These are phyloP conservation scores for Amblyopsis hoosieri DNA, from an alignment of 2,797 vertebrate species.

Conservation along the genomic window DNA sequence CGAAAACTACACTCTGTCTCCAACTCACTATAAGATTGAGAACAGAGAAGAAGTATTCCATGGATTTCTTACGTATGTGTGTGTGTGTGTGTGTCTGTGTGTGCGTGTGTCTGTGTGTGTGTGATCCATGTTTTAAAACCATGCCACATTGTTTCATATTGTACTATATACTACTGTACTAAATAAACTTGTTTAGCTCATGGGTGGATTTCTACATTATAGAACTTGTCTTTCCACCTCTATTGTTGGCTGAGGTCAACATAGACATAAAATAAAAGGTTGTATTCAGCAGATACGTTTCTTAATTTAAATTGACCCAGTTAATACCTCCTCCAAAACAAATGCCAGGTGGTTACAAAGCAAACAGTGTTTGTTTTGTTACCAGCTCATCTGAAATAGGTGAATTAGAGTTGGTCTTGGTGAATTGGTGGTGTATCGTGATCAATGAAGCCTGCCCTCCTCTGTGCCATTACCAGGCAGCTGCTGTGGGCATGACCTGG, in stretches of 20 bases:
- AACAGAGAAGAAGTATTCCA: not conserved
- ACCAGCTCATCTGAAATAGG: constrained; percentile 21
- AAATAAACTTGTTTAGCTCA: too few species aligned
- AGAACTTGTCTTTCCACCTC: not conserved
- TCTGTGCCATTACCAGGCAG: not conserved
- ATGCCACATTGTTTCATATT: too few species aligned
- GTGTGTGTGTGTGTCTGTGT: not conserved
- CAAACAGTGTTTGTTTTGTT: constrained; percentile 15
- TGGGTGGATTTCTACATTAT: not conserved
- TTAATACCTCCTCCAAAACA: constrained; percentile 32
- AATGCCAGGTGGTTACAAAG: constrained; percentile 30
- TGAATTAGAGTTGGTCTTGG: constrained; percentile 11
- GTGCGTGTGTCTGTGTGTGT: not conserved
- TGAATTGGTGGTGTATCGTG: constrained; percentile 39
- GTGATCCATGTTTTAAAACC: not conserved
- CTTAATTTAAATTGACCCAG: constrained; percentile 22
- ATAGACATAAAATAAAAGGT: not conserved
- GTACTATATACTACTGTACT: too few species aligned
- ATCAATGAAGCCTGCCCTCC: constrained; percentile 36
- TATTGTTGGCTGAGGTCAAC: not conserved
- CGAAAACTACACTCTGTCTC: not conserved
- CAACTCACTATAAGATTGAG: not conserved
- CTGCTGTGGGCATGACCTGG: constrained; percentile 11
- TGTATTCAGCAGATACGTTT: not conserved
- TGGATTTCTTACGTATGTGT: not conserved